Conservation (phyloP, 2,888 invertebrate genomes). For the Galerucella pusilla region DNA sequence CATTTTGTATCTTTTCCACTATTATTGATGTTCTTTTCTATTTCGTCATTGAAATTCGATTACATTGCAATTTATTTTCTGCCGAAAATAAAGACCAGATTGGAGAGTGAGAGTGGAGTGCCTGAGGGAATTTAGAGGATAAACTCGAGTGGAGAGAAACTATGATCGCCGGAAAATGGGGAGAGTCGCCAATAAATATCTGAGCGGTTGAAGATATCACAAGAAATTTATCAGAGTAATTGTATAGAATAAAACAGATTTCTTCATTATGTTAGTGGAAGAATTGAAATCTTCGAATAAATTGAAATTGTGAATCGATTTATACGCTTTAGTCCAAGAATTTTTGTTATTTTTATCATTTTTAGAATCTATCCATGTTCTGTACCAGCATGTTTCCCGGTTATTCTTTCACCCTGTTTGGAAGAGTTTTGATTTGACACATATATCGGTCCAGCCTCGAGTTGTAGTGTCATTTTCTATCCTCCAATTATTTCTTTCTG, state of each 20-base stretch:
- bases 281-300: too few species aligned
- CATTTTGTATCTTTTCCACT: not conserved
- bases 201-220: conserved; percentile 50
- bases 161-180: conserved; percentile 63
- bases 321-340: too few species aligned
- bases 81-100: conserved; percentile 54
- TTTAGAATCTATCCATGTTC: too few species aligned
- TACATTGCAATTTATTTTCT: conserved; percentile 40
- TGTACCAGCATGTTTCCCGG: too few species aligned
- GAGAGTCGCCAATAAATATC: conserved; percentile 62
- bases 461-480: too few species aligned
- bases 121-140: conserved; percentile 61
- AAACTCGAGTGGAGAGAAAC: conserved; percentile 61
- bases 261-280: not conserved
- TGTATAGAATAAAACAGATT: conserved; percentile 9
- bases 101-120: conserved; percentile 46
- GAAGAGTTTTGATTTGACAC: too few species aligned
- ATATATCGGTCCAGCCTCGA: too few species aligned
- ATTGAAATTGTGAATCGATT: too few species aligned
- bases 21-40: conserved; percentile 22
- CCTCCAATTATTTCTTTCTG: too few species aligned
- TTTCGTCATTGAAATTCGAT: conserved; percentile 40
- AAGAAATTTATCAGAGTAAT: conserved; percentile 50
- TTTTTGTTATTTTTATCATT: too few species aligned
- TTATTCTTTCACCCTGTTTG: too few species aligned